Evolutionary conservation across 2,113 vertebrate genomes (phyloP), one percentile per base, ranked within the genome.

Genomic region (Lanius ludovicianus): DNA sequence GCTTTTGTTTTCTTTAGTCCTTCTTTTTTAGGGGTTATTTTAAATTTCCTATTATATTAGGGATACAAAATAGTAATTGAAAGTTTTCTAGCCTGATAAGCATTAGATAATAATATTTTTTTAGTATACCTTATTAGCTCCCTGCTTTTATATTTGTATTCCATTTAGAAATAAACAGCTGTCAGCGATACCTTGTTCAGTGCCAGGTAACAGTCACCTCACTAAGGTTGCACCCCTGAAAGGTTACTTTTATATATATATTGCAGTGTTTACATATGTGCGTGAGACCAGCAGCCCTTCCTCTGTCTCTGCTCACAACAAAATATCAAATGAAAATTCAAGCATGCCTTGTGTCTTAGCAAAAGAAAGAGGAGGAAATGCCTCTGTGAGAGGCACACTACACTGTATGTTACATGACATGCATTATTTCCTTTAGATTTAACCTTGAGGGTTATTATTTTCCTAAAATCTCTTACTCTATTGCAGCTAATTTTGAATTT

Each of bases 11-110:
- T 46, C 35, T 94, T 94, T 96, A 80, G 73, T 69, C 71, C 47
- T 91, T 96, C 90, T 94, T 95, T 62, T 71, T 56, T 56, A 83
- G 56, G 96, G 27, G n/a, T 92, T 81, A 39, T 83, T 95, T 94
- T 93, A 11, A 21, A 7, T 75, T 95, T 92, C 74, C 35, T 60
- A 7, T 79, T 95, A 44, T 79, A 57, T 56, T 78, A 94, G 83
- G 65, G 78, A n/a, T 75, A 84, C 39, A 46, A 55, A 93, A n/a
- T 89, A 96, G 39, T 80, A 7, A 25, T 49, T 55, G 16, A 75
- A 63, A 82, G 33, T 94, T 94, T 94, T 85, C 41, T 87, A 93
- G 56, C 18, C 24, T 78, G 50, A 59, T 74, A 50, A 18, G 15
- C 1, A 1, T 81, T 87, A 94, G 76, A 35, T 88, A 53, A 62